A percentile compares a stretch with the other conserved stretches of the same genome.
Evolutionary conservation across 2,113 vertebrate genomes (phyloP).

Genomic region (Struthidea cinerea): DNA sequence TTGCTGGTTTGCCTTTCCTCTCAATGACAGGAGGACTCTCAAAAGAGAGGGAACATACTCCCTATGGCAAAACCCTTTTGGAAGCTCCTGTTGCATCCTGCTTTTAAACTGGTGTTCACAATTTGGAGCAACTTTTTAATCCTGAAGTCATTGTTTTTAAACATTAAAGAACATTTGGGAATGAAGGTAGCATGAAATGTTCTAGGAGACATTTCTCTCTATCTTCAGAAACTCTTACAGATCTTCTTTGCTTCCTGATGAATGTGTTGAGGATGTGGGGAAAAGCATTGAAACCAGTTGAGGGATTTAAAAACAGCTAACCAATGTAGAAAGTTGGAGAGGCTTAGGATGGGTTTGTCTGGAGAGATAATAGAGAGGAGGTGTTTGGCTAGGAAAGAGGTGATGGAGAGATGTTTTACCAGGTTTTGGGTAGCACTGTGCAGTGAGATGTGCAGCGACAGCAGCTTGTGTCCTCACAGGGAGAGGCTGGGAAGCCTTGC

Average conservation of each 20-base stretch:
- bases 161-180: neutral
- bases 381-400: neutral
- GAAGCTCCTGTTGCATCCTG: neutral
- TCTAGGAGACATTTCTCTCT: neutral
- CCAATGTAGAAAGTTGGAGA: neutral
- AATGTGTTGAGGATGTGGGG: neutral
- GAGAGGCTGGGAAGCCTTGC: neutral
- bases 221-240: neutral
- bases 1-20: neutral
- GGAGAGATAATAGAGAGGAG: neutral
- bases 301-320: neutral
- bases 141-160: neutral
- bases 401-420: neutral
- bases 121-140: neutral
- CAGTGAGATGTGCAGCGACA: fast-evolving
- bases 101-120: neutral
- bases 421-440: neutral
- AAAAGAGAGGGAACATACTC: neutral
- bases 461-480: neutral
- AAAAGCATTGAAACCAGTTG: neutral
- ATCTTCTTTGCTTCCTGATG: neutral
- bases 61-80: neutral
- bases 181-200: neutral
- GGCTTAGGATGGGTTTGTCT: neutral
- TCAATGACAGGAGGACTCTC: neutral